A percentile compares a stretch with the other conserved stretches of the same genome.
Evolutionary conservation across 1,140 invertebrate species (phyloP).

Genomic region (Penaeus japonicus): DNA sequence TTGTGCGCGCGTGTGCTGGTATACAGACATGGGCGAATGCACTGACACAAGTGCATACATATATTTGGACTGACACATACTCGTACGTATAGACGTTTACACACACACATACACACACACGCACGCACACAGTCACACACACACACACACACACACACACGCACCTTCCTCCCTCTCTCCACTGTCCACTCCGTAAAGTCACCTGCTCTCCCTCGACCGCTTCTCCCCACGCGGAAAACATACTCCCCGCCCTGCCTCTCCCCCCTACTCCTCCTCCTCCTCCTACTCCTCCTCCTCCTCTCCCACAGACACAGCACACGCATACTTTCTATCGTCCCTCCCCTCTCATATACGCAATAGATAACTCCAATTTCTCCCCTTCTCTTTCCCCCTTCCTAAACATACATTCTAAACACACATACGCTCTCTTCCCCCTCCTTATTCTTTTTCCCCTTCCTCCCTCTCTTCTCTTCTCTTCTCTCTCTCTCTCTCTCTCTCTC

Average conservation of each 20-base stretch:
- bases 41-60: not conserved
- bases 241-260: not conserved
- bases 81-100: not conserved
- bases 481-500: not conserved
- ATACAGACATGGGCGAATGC: not conserved
- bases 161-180: not conserved
- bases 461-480: not conserved
- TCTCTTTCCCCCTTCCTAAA: not conserved
- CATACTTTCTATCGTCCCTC: too few species aligned
- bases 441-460: not conserved
- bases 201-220: not conserved
- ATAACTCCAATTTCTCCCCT: not conserved
- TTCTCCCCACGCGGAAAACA: not conserved
- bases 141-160: not conserved
- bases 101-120: not conserved
- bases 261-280: not conserved
- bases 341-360: too few species aligned
- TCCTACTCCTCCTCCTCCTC: not conserved
- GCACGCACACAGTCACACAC: not conserved
- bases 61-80: not conserved
- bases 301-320: not conserved
- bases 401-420: too few species aligned
- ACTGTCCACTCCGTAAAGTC: not conserved
- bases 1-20: not conserved
- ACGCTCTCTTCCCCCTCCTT: not conserved